phyloP scores from a whole-genome alignment of 2,888 invertebrate species.

The Caenorhabditis parvicauda region DNA sequence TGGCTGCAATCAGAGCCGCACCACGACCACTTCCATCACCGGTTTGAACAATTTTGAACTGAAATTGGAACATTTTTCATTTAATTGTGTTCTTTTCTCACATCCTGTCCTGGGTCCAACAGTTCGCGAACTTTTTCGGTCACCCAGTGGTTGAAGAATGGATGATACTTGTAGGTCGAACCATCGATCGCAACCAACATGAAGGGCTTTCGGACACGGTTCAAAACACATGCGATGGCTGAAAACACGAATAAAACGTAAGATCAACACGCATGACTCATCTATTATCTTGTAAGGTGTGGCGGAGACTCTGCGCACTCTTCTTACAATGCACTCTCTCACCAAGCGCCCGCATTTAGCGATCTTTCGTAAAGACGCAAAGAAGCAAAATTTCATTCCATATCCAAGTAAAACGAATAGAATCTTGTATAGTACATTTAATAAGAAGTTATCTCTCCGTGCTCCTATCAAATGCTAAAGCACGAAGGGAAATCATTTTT shows the following conservation, averaged over 20 bases:
- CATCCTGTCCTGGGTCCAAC: conserved; percentile 66
- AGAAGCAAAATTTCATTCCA: too few species aligned
- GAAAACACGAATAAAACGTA: too few species aligned
- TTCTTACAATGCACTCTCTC: too few species aligned
- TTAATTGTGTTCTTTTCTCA: conserved; percentile 31
- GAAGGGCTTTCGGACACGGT: conserved; percentile 81
- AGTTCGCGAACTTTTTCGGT: conserved; percentile 75
- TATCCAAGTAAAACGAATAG: too few species aligned
- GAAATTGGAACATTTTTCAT: conserved; percentile 1
- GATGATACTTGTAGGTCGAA: conserved; percentile 90
- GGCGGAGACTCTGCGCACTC: too few species aligned
- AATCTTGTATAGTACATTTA: too few species aligned
- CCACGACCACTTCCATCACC: conserved; percentile 92
- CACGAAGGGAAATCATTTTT: not conserved
- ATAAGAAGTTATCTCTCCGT: too few species aligned
- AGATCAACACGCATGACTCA: too few species aligned
- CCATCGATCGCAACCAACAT: conserved; percentile 89
- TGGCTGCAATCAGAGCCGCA: conserved; percentile 89
- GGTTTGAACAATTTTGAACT: conserved; percentile 76
- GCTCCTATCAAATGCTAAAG: too few species aligned
- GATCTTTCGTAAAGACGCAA: too few species aligned
- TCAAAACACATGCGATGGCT: conserved; percentile 76
- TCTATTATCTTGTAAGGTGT: too few species aligned
- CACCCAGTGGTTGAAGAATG: conserved; percentile 91
- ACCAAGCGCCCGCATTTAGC: too few species aligned